phyloP scores from a whole-genome alignment of 1,140 invertebrate genomes.

The Diuraphis noxia region DNA sequence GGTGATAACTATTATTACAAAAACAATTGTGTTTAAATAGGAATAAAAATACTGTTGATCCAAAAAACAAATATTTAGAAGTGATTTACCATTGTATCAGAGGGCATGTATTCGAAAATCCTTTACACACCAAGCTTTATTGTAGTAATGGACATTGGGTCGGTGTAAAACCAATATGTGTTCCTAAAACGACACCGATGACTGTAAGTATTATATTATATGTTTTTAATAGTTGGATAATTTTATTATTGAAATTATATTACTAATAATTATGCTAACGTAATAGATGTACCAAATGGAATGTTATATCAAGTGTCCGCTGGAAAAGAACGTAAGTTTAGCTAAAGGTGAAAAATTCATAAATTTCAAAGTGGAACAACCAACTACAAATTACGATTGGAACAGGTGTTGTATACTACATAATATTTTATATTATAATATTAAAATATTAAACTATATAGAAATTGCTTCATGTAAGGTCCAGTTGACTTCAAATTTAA shows the following conservation, averaged over 20 bases:
- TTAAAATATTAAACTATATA: background rate
- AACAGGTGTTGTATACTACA: constrained; percentile 7
- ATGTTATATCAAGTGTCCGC: constrained; percentile 26
- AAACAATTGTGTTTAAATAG: background rate
- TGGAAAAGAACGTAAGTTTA: background rate
- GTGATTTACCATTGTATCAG: constrained; percentile 13
- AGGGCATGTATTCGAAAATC: constrained; percentile 28
- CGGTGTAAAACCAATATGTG: constrained; percentile 14
- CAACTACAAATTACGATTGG: constrained; percentile 33
- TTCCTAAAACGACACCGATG: constrained; percentile 16
- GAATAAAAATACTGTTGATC: constrained; percentile 8
- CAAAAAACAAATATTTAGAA: constrained; percentile 33
- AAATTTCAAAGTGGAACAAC: constrained; percentile 22
- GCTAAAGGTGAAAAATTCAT: background rate
- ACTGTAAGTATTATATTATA: background rate
- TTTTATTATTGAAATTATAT: background rate
- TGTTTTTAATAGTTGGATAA: background rate
- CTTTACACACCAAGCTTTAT: background rate
- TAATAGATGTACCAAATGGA: constrained; percentile 30
- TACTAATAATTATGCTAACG: background rate
- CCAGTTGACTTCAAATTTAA: background rate
- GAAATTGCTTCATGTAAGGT: background rate
- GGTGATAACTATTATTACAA: too few relatives aligned
- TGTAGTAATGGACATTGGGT: constrained; percentile 31
- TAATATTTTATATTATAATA: background rate